Base-by-base conservation (phyloP, 2,113 vertebrate species). In the Osmerus mordax region DNA sequence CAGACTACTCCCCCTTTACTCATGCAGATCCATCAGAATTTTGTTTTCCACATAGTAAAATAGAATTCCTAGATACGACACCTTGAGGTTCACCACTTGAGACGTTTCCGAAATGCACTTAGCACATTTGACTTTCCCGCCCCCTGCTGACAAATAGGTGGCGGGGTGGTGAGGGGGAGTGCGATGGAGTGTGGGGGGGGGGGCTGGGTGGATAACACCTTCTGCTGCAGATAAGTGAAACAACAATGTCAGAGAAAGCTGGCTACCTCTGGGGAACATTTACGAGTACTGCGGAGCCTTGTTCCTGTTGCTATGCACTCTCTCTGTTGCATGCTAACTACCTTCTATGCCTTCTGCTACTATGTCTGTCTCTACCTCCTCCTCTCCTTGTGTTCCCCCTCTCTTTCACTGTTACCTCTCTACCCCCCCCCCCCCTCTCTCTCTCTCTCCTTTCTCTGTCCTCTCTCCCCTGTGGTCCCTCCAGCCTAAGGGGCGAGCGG, bases 401-500 rank as follows among this genome's bases (percentile, higher is more conserved):
- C n/a, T n/a, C n/a, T n/a, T n/a, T n/a, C n/a, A n/a, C n/a, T n/a
- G n/a, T n/a, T n/a, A n/a, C n/a, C n/a, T n/a, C n/a, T n/a, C n/a
- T n/a, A n/a, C n/a, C n/a, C n/a, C n/a, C n/a, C n/a, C n/a, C 15
- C 19, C 71, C 69, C 69, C 75, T 80, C 68, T 59, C 36, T 77
- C 70, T 51, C 53, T 68, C 1, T 68, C 55, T 67, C 15, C 62
- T 71, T 4, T 51, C 74, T 71, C 59, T n/a, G 11, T 56, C 54
- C 71, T 60, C 63, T 74, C 53, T 65, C 19, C n/a, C 6, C 70
- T 77, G 72, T 78, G 71, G 8, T 51, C 71, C 79, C 53, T 61
- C n/a, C 87, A 93, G 93, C 80, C 87, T 81, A 95, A 95, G 83
- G 96, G 95, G 76, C 93, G 93, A 16, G 96, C 95, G 0, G 95